A percentile compares a stretch with the other conserved stretches of the same genome.
These are phyloP conservation scores for Ornithoptera alexandrae DNA, from an alignment of 2,888 invertebrate species.

Conservation along the genomic window DNA sequence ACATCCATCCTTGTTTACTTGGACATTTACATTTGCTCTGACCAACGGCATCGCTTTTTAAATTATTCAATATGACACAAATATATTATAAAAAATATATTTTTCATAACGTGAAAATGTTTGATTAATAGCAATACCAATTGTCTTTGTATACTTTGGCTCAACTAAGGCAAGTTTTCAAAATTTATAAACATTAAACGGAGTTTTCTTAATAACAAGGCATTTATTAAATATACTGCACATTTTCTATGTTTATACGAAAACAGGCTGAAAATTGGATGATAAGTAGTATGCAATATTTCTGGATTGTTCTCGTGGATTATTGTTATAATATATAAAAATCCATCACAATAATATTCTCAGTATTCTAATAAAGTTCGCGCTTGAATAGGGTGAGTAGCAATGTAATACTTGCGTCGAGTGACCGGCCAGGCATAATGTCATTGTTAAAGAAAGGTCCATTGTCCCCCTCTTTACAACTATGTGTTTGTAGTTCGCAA, in stretches of 20 bases:
- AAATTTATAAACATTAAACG: too few relatives aligned
- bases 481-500: neutral
- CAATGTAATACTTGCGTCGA: constrained; percentile 3
- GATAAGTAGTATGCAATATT: neutral
- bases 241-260: neutral
- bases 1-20: too few relatives aligned
- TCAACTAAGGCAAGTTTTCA: too few relatives aligned
- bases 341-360: neutral
- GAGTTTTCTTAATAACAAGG: neutral
- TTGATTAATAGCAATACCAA: too few relatives aligned
- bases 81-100: too few relatives aligned
- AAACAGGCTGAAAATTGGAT: neutral
- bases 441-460: constrained; percentile 14
- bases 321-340: neutral
- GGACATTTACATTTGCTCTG: too few relatives aligned
- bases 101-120: too few relatives aligned
- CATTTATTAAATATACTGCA: neutral
- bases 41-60: too few relatives aligned
- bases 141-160: too few relatives aligned
- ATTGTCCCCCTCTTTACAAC: constrained; percentile 7
- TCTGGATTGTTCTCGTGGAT: neutral
- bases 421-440: neutral
- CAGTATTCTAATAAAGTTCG: neutral
- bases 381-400: constrained; percentile 11
- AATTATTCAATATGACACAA: too few relatives aligned